Evolutionary conservation across 2,888 invertebrate genomes (phyloP), one percentile per base, ranked within the genome.

Genomic region (Eupithecia pulchellata): DNA sequence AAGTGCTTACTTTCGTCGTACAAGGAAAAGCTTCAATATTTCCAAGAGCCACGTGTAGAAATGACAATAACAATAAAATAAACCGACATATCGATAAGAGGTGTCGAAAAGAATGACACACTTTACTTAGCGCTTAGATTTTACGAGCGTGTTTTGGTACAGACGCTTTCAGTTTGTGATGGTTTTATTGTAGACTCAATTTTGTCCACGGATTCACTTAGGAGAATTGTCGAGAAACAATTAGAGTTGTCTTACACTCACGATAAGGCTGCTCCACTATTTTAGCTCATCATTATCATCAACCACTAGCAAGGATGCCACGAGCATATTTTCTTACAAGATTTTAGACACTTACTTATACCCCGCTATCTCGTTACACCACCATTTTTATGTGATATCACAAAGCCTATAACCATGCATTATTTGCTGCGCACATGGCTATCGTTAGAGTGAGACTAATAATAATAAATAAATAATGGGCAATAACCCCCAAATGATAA

Each of bases 71-170:
- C 63, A 72, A 52, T 69, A 72, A 72, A 68, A 69, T 69, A 66
- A 72, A 25, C 52, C 57, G 68, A 69, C 72, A 68, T 57, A 62
- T 68, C 68, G 52, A 69, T 68, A 72, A 68, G 63, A 72, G 66
- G 72, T 69, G 68, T 69, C 66, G 63, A 66, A 69, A 68, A 58
- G 58, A 72, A 72, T 72, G 68, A 63, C 62, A 72, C 72, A 72
- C 61, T 72, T 68, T 68, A 47, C 68, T 71, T 57, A 39, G 64
- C 29, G 29, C 68, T 71, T 61, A 42, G 68, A 63, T 68, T 68
- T 68, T 69, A 72, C 30, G 72, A 72, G 66, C 29, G 34, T 70
- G 66, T 68, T 71, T 64, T 67, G 64, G 66, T 62, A 34, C 30
- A 17, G 66, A 64, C 52, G 57, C 42, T 61, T 36, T 39, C 39